Conservation (phyloP, 2,113 vertebrate species). For the Corythaeola cristata region DNA sequence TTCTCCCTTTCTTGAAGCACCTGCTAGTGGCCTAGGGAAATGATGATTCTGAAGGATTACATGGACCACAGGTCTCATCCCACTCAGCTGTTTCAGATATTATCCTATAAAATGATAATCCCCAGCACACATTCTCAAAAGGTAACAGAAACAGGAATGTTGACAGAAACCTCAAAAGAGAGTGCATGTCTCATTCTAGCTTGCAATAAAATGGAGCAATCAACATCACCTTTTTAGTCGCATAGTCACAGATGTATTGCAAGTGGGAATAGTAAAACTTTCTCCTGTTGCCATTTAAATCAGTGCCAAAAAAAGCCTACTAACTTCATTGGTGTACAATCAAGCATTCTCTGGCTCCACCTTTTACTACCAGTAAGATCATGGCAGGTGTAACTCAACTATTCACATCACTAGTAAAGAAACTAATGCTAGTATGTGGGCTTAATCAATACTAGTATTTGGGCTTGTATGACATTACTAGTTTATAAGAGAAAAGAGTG, state of each 20-base stretch:
- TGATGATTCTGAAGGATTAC: not conserved
- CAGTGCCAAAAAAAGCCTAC: not conserved
- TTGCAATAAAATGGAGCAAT: not conserved
- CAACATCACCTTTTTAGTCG: not conserved
- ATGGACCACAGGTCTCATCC: not conserved
- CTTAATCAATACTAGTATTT: not conserved
- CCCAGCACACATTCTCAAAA: not conserved
- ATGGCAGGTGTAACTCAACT: not conserved
- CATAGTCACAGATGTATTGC: not conserved
- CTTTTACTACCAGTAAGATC: not conserved
- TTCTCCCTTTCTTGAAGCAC: not conserved
- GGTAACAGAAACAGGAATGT: not conserved
- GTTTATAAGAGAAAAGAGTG: not conserved
- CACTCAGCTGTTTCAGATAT: not conserved
- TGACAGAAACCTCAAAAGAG: not conserved
- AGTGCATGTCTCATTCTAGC: not conserved
- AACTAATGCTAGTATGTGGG: not conserved
- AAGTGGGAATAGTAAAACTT: not conserved
- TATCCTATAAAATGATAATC: not conserved
- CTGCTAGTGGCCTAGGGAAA: not conserved
- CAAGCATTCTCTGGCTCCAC: not conserved
- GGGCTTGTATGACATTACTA: not conserved
- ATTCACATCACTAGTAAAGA: not conserved
- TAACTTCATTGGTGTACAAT: not conserved
- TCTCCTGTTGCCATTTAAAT: not conserved